Evolutionary conservation across 2,888 invertebrate genomes (phyloP).

Genomic region (Hirtodrosophila confusa): DNA sequence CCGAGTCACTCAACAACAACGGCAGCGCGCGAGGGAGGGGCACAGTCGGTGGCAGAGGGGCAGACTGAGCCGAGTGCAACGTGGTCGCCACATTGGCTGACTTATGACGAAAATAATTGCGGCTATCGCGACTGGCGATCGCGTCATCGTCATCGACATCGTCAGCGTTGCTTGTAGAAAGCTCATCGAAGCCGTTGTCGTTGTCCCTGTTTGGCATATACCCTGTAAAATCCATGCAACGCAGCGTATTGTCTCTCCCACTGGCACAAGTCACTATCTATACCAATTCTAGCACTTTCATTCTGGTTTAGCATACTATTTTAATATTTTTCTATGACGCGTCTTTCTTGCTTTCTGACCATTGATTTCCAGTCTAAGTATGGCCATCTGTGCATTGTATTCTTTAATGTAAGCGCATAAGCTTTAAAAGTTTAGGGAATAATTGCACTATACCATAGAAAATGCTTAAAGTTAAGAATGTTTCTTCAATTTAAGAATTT

Average conservation of each 20-base stretch:
- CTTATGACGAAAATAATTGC: conserved; percentile 79
- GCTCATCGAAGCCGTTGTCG: conserved; percentile 41
- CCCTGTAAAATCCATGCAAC: conserved; percentile 15
- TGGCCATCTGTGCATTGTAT: too few species aligned
- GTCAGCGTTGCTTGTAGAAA: conserved; percentile 51
- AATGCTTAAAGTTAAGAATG: too few species aligned
- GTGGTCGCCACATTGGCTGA: conserved; percentile 79
- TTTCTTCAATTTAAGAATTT: too few species aligned
- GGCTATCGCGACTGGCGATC: conserved; percentile 74
- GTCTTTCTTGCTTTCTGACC: too few species aligned
- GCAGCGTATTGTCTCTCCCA: background rate
- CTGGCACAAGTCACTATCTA: too few species aligned
- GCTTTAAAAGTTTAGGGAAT: too few species aligned
- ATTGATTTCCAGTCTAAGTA: too few species aligned
- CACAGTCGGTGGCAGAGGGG: background rate
- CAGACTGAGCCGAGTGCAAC: conserved; percentile 49
- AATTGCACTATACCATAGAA: too few species aligned
- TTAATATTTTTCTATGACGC: too few species aligned
- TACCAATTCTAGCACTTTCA: too few species aligned
- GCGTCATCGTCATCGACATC: conserved; percentile 73
- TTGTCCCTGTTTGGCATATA: conserved; percentile 25
- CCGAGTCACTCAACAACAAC: conserved; percentile 31
- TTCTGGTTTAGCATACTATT: too few species aligned
- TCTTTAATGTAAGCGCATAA: too few species aligned
- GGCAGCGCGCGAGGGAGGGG: background rate